These are phyloP conservation scores for Rhynchomys soricoides DNA, from an alignment of 2,113 vertebrate genomes.

Conservation along the genomic window DNA sequence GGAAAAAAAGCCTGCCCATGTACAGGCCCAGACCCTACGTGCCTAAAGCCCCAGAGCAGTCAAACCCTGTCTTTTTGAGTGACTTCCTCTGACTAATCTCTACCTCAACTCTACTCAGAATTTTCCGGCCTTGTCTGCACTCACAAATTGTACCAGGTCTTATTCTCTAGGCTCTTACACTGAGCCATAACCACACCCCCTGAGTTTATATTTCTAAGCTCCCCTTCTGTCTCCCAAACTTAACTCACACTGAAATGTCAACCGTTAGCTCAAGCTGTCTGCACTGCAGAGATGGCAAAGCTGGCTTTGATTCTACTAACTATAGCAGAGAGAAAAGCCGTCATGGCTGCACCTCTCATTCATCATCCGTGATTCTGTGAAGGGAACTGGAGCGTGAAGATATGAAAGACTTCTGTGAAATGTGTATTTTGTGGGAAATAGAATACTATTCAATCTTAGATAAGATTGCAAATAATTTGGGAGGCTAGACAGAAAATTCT, in stretches of 20 bases:
- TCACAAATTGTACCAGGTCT: neutral
- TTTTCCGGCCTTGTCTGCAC: neutral
- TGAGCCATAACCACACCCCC: neutral
- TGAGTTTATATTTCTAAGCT: neutral
- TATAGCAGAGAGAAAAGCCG: neutral
- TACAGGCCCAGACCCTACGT: neutral
- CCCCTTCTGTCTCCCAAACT: neutral
- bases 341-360: neutral
- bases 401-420: neutral
- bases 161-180: neutral
- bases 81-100: too few species aligned
- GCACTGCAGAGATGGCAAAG: neutral
- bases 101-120: neutral
- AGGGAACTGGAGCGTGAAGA: neutral
- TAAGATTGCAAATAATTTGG: constrained; percentile 12
- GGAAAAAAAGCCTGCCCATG: neutral
- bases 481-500: neutral
- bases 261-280: neutral
- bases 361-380: neutral
- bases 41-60: neutral
- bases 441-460: constrained; percentile 9
- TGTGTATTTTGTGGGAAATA: neutral
- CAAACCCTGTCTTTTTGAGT: neutral
- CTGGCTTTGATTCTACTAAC: neutral
- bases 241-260: neutral